These are phyloP conservation scores for Flexamia atlantica DNA, from an alignment of 2,888 invertebrate species.

Conservation along the genomic window DNA sequence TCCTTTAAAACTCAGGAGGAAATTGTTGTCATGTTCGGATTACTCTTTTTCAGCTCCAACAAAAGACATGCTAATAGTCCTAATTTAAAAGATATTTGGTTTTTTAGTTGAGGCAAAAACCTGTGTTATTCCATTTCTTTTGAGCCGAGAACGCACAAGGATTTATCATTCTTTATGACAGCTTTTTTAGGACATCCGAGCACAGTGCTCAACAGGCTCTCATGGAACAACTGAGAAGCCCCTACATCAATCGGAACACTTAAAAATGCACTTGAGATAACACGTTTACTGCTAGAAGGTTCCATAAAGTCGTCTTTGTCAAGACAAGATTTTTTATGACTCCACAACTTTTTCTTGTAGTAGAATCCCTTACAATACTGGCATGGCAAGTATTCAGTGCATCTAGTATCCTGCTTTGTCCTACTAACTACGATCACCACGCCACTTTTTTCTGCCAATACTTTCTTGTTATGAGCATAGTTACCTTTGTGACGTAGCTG, in stretches of 20 bases:
- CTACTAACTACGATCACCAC: neutral
- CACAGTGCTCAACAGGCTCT: neutral
- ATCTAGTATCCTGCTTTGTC: neutral
- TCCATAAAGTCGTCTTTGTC: neutral
- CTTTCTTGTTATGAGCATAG: constrained; percentile 12
- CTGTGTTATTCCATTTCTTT: constrained; percentile 33
- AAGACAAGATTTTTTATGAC: neutral
- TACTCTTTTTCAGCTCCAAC: constrained; percentile 12
- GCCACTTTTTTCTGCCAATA: neutral
- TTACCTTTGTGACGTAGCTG: neutral
- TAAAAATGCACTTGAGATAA: neutral
- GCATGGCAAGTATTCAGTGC: constrained; percentile 1
- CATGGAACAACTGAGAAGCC: neutral
- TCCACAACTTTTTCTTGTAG: neutral
- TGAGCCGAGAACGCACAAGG: constrained; percentile 2
- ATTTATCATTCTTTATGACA: neutral
- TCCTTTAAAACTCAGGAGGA: constrained; percentile 4
- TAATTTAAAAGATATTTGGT: constrained; percentile 29
- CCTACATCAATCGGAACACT: neutral
- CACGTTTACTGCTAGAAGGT: neutral
- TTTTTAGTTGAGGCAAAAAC: constrained; percentile 36
- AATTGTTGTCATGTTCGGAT: constrained; percentile 10
- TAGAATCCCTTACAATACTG: neutral
- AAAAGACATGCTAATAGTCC: constrained; percentile 31
- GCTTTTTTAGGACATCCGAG: neutral